phyloP scores from a whole-genome alignment of 2,888 invertebrate species.

The Tortrix viridana region DNA sequence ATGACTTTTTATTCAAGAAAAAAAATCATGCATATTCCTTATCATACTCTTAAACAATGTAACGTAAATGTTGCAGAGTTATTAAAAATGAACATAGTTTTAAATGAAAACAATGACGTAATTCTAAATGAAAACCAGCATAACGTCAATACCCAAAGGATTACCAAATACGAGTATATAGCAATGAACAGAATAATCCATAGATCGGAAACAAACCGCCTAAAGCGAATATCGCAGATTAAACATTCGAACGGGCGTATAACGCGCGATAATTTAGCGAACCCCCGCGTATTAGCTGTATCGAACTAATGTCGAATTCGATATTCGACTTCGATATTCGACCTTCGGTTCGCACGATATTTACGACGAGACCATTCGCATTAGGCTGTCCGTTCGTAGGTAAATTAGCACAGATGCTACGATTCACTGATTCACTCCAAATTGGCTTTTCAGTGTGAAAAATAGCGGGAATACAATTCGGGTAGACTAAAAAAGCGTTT shows the following conservation, averaged over 20 bases:
- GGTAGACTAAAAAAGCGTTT: conserved; percentile 73
- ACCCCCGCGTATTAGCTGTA: conserved; percentile 83
- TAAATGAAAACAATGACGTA: conserved; percentile 51
- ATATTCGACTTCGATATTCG: conserved; percentile 65
- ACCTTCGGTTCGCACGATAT: conserved; percentile 80
- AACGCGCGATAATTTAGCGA: conserved; percentile 82
- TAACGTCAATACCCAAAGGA: conserved; percentile 22
- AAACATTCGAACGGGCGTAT: conserved; percentile 81
- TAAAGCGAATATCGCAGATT: conserved; percentile 76
- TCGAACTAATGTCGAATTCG: conserved; percentile 75
- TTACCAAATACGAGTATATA: conserved; percentile 26
- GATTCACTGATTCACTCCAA: conserved; percentile 84
- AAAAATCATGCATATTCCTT: no score
- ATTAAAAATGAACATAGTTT: no score
- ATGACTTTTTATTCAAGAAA: no score
- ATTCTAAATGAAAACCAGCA: conserved; percentile 12
- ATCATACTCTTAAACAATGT: no score
- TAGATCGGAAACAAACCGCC: conserved; percentile 46
- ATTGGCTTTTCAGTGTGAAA: conserved; percentile 83
- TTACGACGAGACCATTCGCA: conserved; percentile 81
- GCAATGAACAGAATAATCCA: conserved; percentile 33
- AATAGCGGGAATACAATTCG: conserved; percentile 65
- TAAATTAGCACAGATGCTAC: conserved; percentile 84
- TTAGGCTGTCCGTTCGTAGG: conserved; percentile 84
- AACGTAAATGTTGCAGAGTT: no score